Evolutionary conservation across 2,113 vertebrate species (phyloP).

Genomic region (Corythoichthys intestinalis): DNA sequence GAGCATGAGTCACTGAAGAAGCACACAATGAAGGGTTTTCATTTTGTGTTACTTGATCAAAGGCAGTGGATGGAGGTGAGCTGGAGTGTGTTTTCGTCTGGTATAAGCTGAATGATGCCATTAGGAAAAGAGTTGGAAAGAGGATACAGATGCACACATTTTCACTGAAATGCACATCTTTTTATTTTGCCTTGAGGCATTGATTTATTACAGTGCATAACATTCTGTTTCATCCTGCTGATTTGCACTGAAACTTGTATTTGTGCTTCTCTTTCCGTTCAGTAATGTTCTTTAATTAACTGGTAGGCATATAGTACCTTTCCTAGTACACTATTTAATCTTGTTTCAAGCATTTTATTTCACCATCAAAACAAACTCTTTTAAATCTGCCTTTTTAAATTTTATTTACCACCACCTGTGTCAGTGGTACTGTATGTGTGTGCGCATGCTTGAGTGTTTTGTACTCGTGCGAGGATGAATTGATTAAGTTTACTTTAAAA

Average conservation of each 20-base stretch:
- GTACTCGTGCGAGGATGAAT: not conserved
- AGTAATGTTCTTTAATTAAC: no score
- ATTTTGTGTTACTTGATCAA: not conserved
- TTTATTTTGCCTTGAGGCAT: slow-evolving; percentile 9
- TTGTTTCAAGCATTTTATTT: no score
- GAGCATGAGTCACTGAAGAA: not conserved
- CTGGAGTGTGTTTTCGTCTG: not conserved
- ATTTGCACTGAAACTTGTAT: slow-evolving; percentile 6
- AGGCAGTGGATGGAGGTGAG: not conserved
- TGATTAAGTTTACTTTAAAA: not conserved
- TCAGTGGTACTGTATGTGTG: not conserved
- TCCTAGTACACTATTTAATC: no score
- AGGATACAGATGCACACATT: not conserved
- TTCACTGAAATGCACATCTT: slow-evolving; percentile 4
- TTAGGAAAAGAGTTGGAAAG: not conserved
- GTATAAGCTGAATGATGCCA: not conserved
- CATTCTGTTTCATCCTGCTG: slow-evolving; percentile 10
- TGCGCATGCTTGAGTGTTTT: not conserved
- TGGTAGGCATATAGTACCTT: no score
- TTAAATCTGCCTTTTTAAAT: no score
- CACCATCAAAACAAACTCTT: no score
- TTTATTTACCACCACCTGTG: no score
- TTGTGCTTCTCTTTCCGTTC: not conserved
- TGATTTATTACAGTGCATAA: slow-evolving; percentile 23
- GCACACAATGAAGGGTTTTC: slow-evolving; percentile 1